Conservation (phyloP, 2,888 invertebrate genomes). For the Neoascia interrupta region DNA sequence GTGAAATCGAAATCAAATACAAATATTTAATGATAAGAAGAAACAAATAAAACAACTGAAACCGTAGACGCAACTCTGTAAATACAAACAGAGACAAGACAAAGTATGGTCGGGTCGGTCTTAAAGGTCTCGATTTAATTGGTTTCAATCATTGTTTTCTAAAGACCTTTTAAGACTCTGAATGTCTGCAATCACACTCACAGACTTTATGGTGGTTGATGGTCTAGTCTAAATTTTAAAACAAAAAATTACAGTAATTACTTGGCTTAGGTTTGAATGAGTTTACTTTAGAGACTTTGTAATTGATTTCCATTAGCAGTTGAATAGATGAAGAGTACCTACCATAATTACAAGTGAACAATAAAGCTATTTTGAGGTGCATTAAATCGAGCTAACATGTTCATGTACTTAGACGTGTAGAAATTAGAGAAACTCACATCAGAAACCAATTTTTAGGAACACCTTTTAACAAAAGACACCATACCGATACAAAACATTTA, state of each 20-base stretch:
- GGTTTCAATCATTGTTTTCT: constrained; percentile 45
- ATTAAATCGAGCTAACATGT: too few relatives aligned
- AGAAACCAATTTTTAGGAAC: too few relatives aligned
- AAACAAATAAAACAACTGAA: not conserved
- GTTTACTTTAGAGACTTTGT: constrained; percentile 45
- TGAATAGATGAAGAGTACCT: too few relatives aligned
- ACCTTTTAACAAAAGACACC: too few relatives aligned
- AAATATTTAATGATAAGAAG: constrained; percentile 52
- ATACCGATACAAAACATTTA: too few relatives aligned
- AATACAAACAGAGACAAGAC: constrained; percentile 28
- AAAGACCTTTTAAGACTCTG: constrained; percentile 48
- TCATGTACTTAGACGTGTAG: too few relatives aligned
- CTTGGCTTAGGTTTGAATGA: constrained; percentile 26
- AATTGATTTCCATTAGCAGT: constrained; percentile 56
- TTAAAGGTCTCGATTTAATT: constrained; percentile 63
- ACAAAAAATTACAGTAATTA: constrained; percentile 3
- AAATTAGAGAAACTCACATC: too few relatives aligned
- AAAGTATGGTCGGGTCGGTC: constrained; percentile 32
- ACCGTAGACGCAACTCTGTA: constrained; percentile 28
- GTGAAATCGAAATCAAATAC: constrained; percentile 62
- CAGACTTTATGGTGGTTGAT: not conserved
- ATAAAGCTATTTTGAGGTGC: too few relatives aligned
- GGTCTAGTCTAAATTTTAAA: not conserved
- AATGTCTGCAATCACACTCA: not conserved
- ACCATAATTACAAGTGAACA: too few relatives aligned